A percentile compares a stretch with the other conserved stretches of the same genome.
These are phyloP conservation scores for Telmatherina bonti DNA, from an alignment of 2,797 vertebrate genomes.

Conservation along the genomic window DNA sequence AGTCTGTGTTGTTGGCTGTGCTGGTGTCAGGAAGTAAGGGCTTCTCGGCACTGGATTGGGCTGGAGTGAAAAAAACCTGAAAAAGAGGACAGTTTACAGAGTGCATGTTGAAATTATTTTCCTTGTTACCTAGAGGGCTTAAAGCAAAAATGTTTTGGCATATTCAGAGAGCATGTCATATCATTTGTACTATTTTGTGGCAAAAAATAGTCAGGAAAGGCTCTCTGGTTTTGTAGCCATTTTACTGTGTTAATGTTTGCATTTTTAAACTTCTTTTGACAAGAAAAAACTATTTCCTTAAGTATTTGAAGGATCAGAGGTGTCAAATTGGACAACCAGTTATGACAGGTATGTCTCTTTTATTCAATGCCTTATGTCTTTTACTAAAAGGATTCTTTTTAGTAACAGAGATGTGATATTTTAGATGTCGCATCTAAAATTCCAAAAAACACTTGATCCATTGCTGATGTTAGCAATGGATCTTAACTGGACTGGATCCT, in stretches of 20 bases:
- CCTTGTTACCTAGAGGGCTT: slow-evolving; percentile 1
- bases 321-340: slow-evolving; percentile 48
- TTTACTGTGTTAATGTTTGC: slow-evolving; percentile 15
- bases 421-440: too few relatives aligned
- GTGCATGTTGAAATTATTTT: slow-evolving; percentile 7
- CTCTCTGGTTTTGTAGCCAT: slow-evolving; percentile 12
- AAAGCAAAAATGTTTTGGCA: background rate
- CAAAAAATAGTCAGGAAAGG: background rate
- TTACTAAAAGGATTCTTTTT: slow-evolving; percentile 48
- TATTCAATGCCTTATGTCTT: slow-evolving; percentile 48
- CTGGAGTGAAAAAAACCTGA: slow-evolving; percentile 79
- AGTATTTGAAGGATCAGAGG: slow-evolving; percentile 26
- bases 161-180: slow-evolving; percentile 33
- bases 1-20: slow-evolving; percentile 77
- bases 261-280: slow-evolving; percentile 4
- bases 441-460: too few relatives aligned
- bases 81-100: slow-evolving; percentile 27
- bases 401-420: too few relatives aligned
- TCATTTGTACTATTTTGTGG: slow-evolving; percentile 26
- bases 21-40: slow-evolving; percentile 74
- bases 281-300: slow-evolving; percentile 3
- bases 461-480: too few relatives aligned
- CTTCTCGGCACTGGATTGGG: slow-evolving; percentile 74
- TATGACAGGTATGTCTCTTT: slow-evolving; percentile 26
- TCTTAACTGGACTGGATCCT: background rate